A percentile compares a stretch with the other conserved stretches of the same genome.
These are phyloP conservation scores for Campoletis sonorensis DNA, from an alignment of 1,140 invertebrate species.

Conservation along the genomic window DNA sequence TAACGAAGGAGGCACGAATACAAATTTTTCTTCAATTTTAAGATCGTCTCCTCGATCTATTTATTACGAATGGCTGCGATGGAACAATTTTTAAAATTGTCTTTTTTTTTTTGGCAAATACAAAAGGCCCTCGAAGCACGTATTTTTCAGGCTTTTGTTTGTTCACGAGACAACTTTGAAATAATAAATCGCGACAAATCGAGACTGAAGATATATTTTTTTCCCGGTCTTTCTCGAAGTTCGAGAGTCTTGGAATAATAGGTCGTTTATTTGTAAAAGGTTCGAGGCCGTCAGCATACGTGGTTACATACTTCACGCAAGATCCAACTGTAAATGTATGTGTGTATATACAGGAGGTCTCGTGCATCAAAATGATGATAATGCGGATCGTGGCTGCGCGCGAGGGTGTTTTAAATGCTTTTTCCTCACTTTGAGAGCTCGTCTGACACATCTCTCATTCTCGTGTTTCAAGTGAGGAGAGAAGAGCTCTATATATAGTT, in stretches of 20 bases:
- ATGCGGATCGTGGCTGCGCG: background rate
- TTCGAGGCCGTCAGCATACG: background rate
- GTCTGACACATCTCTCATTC: slow-evolving; percentile 2
- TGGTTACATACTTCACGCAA: slow-evolving; percentile 18
- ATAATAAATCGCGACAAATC: no score
- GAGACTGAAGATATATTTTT: background rate
- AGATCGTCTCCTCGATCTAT: no score
- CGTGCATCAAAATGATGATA: background rate
- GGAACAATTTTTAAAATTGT: no score
- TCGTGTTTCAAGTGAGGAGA: slow-evolving; percentile 2
- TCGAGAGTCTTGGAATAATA: slow-evolving; percentile 16
- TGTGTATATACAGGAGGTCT: background rate
- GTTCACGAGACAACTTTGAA: no score
- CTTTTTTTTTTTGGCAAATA: no score
- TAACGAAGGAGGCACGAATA: no score
- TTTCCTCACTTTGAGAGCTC: slow-evolving; percentile 5
- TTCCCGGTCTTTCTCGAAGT: background rate
- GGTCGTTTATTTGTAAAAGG: slow-evolving; percentile 36
- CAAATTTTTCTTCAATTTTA: no score
- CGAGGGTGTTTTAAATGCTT: slow-evolving; percentile 5
- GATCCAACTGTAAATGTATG: background rate
- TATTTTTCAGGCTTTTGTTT: no score
- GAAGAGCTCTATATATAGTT: slow-evolving; percentile 6
- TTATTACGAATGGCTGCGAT: no score
- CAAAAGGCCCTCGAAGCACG: no score